phyloP scores from a whole-genome alignment of 2,113 vertebrate genomes.

The Plotosus lineatus region DNA sequence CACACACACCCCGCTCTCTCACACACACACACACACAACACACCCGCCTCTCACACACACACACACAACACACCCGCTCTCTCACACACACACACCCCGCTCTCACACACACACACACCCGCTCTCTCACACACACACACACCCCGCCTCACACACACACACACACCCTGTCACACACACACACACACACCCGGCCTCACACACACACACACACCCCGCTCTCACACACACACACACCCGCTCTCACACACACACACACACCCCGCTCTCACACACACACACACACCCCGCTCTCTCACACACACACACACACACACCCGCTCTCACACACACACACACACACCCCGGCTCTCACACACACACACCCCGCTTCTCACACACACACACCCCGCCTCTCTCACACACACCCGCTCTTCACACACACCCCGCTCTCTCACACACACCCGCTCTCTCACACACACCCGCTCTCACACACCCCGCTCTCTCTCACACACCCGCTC shows the following conservation, averaged over 20 bases:
- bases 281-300: slow-evolving; percentile 20
- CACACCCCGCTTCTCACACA: slow-evolving; percentile 24
- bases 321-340: slow-evolving; percentile 21
- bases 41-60: slow-evolving; percentile 34
- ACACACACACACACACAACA: slow-evolving; percentile 21
- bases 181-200: slow-evolving; percentile 24
- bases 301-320: slow-evolving; percentile 19
- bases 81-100: slow-evolving; percentile 13
- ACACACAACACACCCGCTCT: too few species aligned
- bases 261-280: slow-evolving; percentile 28
- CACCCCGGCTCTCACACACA: slow-evolving; percentile 27
- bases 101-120: slow-evolving; percentile 19
- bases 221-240: too few species aligned
- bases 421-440: too few species aligned
- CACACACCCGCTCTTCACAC: slow-evolving; percentile 31
- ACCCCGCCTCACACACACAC: slow-evolving; percentile 20
- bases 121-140: too few species aligned
- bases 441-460: slow-evolving; percentile 23
- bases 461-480: too few species aligned
- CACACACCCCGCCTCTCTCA: too few species aligned
- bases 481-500: slow-evolving; percentile 12
- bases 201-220: slow-evolving; percentile 32
- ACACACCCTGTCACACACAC: slow-evolving; percentile 32
- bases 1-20: too few species aligned
- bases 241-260: too few species aligned